Percentiles rank a stretch among this genome's conserved stretches.
Conservation (phyloP, 2,888 invertebrate species). For the Oscheius sp. region DNA sequence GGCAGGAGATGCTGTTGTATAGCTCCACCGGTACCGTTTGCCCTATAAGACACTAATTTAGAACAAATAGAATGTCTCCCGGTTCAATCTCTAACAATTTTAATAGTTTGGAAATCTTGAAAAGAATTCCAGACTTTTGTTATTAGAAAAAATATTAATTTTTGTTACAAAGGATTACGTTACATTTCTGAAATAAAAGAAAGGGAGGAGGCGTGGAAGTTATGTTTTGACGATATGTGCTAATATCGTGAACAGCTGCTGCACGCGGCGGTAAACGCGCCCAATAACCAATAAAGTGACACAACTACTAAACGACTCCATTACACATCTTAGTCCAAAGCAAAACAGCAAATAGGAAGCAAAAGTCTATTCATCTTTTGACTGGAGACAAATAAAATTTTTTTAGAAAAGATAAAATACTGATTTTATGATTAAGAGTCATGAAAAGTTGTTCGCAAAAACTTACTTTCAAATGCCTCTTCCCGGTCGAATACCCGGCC, state of each 20-base stretch:
- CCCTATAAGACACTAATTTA: background rate
- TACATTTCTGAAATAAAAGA: too few relatives aligned
- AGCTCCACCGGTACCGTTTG: slow-evolving; percentile 19
- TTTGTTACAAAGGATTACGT: background rate
- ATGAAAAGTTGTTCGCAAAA: background rate
- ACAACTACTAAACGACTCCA: background rate
- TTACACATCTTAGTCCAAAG: background rate
- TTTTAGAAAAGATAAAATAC: background rate
- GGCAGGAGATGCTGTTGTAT: background rate
- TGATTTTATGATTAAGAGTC: background rate
- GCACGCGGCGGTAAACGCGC: slow-evolving; percentile 21
- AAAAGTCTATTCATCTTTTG: background rate
- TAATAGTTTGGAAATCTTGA: background rate
- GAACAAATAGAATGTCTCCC: background rate
- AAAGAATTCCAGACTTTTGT: background rate
- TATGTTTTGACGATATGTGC: background rate
- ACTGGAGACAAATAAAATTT: background rate
- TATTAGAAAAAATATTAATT: background rate
- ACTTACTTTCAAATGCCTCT: background rate
- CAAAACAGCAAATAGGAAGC: background rate
- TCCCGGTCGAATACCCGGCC: too few relatives aligned
- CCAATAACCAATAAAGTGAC: slow-evolving; percentile 7
- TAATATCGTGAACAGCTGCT: slow-evolving; percentile 5
- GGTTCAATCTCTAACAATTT: background rate
- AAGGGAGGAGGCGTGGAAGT: background rate